A percentile compares a stretch with the other conserved stretches of the same genome.
Conservation (phyloP, 2,888 invertebrate genomes). For the Synergus laeviventris region DNA sequence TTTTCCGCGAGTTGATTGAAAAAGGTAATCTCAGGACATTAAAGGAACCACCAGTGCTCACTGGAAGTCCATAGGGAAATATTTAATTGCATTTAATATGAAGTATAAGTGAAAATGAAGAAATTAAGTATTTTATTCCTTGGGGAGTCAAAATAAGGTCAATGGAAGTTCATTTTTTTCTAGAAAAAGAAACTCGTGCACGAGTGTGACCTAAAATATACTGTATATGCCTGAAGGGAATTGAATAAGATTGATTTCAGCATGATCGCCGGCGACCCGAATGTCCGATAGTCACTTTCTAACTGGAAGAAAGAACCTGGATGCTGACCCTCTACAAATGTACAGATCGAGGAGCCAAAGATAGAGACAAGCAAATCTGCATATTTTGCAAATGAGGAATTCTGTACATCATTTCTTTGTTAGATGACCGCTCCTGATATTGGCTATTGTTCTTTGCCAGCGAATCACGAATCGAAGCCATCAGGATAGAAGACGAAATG, state of each 20-base stretch:
- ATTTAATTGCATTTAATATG: not conserved
- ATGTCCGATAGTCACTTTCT: conserved; percentile 46
- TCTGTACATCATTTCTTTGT: conserved; percentile 5
- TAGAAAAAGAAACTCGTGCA: not conserved
- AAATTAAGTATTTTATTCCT: not conserved
- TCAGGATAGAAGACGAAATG: conserved; percentile 2
- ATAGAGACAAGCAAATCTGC: conserved; percentile 24
- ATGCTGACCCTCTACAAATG: conserved; percentile 8
- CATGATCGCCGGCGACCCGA: conserved; percentile 39
- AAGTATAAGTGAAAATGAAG: not conserved
- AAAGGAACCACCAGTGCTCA: not conserved
- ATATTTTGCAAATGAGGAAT: conserved; percentile 32
- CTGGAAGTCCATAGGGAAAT: not conserved
- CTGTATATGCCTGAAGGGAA: not conserved
- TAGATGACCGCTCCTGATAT: conserved; percentile 16
- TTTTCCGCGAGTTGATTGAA: not conserved
- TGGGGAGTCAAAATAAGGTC: conserved; percentile 20
- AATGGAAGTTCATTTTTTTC: not conserved
- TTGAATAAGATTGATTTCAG: conserved; percentile 37
- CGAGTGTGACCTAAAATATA: conserved; percentile 15
- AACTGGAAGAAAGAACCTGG: conserved; percentile 42
- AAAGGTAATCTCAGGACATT: not conserved
- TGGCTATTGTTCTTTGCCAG: conserved; percentile 19
- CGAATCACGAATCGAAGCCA: conserved; percentile 5
- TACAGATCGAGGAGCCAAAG: not conserved